Percentiles rank a stretch among this genome's conserved stretches.
Evolutionary conservation across 2,888 invertebrate species (phyloP).

Genomic region (Hydriomena furcata): DNA sequence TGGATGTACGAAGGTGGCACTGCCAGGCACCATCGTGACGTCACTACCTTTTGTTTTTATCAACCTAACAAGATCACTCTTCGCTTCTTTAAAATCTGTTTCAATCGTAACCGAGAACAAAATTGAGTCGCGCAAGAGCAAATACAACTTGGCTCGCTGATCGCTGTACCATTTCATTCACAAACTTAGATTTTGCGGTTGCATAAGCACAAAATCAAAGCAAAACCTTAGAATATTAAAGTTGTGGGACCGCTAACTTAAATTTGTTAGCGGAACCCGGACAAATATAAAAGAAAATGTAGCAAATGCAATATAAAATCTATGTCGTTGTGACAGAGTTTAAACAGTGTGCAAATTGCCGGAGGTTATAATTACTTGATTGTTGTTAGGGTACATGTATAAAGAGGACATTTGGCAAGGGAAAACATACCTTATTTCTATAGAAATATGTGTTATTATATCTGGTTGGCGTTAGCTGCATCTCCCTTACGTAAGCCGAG

Average conservation of each 20-base stretch:
- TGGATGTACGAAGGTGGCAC: conserved; percentile 26
- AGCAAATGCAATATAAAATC: conserved; percentile 3
- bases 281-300: conserved; percentile 16
- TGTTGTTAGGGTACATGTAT: conserved; percentile 16
- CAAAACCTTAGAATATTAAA: not conserved
- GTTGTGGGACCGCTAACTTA: conserved; percentile 13
- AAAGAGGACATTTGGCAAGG: not conserved
- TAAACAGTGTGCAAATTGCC: conserved; percentile 16
- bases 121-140: conserved; percentile 11
- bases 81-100: conserved; percentile 2
- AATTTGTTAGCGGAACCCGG: conserved; percentile 17
- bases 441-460: conserved; percentile 12
- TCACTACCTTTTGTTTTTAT: conserved; percentile 35
- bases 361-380: conserved; percentile 30
- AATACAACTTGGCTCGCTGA: conserved; percentile 20
- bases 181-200: conserved; percentile 15
- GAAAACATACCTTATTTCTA: conserved; percentile 10
- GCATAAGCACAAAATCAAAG: not conserved
- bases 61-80: conserved; percentile 18
- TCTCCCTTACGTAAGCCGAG: conserved; percentile 60
- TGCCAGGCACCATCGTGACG: conserved; percentile 37
- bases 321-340: conserved; percentile 17
- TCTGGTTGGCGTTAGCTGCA: conserved; percentile 21
- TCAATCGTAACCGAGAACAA: conserved; percentile 8
- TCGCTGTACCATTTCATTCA: conserved; percentile 7